Evolutionary conservation across 1,140 invertebrate species (phyloP).

Genomic region (Drosophila auraria): DNA sequence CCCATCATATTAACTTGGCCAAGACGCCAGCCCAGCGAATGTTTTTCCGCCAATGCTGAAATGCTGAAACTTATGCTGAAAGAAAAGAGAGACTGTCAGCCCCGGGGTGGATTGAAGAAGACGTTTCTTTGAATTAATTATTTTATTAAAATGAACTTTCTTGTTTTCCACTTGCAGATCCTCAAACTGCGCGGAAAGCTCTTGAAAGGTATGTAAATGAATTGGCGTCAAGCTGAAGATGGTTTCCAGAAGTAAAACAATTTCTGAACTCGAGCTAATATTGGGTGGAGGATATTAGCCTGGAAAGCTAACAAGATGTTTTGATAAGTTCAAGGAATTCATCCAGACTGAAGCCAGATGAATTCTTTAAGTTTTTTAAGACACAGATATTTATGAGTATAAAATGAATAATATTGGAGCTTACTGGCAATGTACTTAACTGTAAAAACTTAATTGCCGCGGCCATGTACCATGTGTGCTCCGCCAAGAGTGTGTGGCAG

Average conservation of each 20-base stretch:
- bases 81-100: constrained; percentile 26
- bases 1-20: constrained; percentile 62
- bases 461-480: constrained; percentile 12
- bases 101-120: constrained; percentile 9
- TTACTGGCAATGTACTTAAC: background rate
- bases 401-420: background rate
- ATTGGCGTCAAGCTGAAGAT: background rate
- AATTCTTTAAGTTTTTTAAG: no score
- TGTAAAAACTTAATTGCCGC: constrained; percentile 6
- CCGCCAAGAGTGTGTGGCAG: background rate
- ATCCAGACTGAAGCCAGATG: background rate
- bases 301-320: background rate
- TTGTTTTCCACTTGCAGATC: constrained; percentile 38
- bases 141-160: constrained; percentile 36
- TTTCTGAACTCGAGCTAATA: background rate
- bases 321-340: background rate
- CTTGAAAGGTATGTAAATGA: constrained; percentile 39
- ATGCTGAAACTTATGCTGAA: constrained; percentile 27
- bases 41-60: constrained; percentile 29
- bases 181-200: constrained; percentile 3
- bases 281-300: no score
- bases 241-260: background rate
- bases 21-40: constrained; percentile 43
- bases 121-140: constrained; percentile 43
- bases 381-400: background rate